Conservation (phyloP, 2,113 vertebrate species). For the Callipepla californica region DNA sequence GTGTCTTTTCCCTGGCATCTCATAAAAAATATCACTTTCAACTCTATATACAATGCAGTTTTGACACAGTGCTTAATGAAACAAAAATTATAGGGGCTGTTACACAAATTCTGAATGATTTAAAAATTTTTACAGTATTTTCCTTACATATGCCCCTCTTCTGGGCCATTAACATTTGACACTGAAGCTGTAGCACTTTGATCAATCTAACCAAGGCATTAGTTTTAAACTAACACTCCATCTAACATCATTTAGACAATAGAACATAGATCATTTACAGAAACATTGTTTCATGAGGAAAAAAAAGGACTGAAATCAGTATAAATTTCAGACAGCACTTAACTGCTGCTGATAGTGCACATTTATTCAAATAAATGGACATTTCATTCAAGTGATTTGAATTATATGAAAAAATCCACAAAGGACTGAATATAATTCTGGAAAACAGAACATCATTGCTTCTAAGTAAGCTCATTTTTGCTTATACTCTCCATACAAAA, state of each 20-base stretch:
- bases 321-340: background rate
- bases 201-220: background rate
- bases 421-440: background rate
- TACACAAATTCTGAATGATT: background rate
- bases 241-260: background rate
- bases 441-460: background rate
- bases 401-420: background rate
- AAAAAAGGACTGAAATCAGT: background rate
- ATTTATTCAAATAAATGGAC: background rate
- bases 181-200: background rate
- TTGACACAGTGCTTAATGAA: background rate
- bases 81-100: background rate
- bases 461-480: background rate
- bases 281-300: background rate
- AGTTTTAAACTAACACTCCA: background rate
- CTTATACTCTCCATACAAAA: background rate
- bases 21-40: background rate
- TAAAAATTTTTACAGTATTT: background rate
- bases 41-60: background rate
- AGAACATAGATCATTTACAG: background rate
- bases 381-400: background rate
- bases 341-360: background rate
- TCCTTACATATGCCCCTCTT: background rate
- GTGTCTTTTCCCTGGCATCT: background rate
- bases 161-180: conserved; percentile 17